Percentiles rank a stretch among this genome's conserved stretches.
phyloP scores from a whole-genome alignment of 2,113 vertebrate genomes.

The Tachuris rubrigastra region DNA sequence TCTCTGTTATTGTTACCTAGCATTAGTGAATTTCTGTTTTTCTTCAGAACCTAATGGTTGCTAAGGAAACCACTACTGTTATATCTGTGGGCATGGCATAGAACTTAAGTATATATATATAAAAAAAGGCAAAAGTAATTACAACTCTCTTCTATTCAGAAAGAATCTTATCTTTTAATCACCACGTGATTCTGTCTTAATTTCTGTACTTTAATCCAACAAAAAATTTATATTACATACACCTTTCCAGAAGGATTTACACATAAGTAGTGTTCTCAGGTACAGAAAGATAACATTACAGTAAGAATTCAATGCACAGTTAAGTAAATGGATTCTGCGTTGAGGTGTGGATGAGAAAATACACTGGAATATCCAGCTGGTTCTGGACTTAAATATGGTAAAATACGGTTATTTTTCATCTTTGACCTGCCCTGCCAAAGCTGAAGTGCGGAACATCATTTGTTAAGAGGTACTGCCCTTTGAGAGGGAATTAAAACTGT shows the following conservation, averaged over 20 bases:
- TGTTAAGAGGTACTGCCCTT: background rate
- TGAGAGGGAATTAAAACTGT: background rate
- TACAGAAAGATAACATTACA: background rate
- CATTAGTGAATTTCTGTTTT: constrained; percentile 53
- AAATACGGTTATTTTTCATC: background rate
- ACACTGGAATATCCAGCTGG: background rate
- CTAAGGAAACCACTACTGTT: constrained; percentile 58
- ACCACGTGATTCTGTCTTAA: background rate
- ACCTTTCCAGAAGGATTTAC: background rate
- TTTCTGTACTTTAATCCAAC: background rate
- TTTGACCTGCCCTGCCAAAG: background rate
- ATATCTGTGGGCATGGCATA: constrained; percentile 23
- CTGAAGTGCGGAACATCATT: background rate
- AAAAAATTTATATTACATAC: background rate
- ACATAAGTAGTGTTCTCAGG: background rate
- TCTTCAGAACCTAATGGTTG: constrained; percentile 30
- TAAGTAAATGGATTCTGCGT: background rate
- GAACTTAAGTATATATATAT: constrained; percentile 26
- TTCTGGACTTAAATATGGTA: background rate
- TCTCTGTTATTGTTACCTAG: constrained; percentile 36
- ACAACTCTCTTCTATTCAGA: background rate
- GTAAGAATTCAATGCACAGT: background rate
- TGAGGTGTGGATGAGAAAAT: background rate
- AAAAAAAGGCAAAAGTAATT: constrained; percentile 39
- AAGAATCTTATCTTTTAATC: background rate